Conservation (phyloP, 2,888 invertebrate genomes). For the Brachyopa scutellaris region DNA sequence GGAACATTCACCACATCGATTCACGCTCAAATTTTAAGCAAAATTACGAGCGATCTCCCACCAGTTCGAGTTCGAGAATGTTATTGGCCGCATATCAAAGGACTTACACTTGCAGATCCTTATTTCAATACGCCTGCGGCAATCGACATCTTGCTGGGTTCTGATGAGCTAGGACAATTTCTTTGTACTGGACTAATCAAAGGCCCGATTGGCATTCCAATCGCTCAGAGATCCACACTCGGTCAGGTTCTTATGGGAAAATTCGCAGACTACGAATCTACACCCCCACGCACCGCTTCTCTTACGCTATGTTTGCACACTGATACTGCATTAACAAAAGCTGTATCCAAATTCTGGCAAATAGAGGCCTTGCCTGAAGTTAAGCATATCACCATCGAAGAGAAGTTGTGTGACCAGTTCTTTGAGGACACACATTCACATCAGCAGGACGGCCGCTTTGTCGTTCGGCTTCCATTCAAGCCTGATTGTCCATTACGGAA, state of each 20-base stretch:
- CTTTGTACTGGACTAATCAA: conserved; percentile 26
- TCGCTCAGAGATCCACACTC: too few species aligned
- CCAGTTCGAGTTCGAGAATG: too few species aligned
- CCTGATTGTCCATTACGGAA: too few species aligned
- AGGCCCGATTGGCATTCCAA: conserved; percentile 34
- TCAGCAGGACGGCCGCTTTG: too few species aligned
- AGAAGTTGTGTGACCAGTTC: too few species aligned
- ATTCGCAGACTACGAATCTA: conserved; percentile 5
- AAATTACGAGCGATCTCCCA: conserved; percentile 58
- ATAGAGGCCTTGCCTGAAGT: conserved; percentile 45
- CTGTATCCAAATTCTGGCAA: conserved; percentile 50
- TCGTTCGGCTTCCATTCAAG: too few species aligned
- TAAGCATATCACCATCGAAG: conserved; percentile 14
- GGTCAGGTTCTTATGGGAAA: conserved; percentile 31
- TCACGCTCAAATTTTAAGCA: conserved; percentile 36
- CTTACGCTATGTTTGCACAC: conserved; percentile 10
- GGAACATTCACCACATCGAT: too few species aligned
- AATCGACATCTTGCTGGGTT: conserved; percentile 20
- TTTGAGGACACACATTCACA: too few species aligned
- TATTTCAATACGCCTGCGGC: conserved; percentile 7
- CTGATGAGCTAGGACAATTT: conserved; percentile 51
- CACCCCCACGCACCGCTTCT: neutral
- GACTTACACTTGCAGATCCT: conserved; percentile 38
- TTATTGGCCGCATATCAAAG: conserved; percentile 36
- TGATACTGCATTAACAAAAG: conserved; percentile 13